A percentile compares a stretch with the other conserved stretches of the same genome.
Conservation (phyloP, 2,113 vertebrate genomes). For the Gavialis gangeticus region DNA sequence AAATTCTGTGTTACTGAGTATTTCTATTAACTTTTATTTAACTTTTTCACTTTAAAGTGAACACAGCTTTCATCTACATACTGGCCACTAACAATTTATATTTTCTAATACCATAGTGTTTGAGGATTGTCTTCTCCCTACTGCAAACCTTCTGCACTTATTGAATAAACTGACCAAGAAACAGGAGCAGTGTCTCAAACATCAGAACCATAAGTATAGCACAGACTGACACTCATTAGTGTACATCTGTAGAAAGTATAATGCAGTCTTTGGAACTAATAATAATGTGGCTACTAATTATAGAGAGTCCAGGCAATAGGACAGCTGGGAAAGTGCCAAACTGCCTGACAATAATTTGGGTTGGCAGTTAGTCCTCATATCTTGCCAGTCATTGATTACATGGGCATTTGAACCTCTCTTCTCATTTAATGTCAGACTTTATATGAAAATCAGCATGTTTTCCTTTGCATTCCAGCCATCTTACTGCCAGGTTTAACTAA, state of each 20-base stretch:
- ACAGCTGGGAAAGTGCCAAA: conserved; percentile 30
- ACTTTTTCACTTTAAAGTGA: not conserved
- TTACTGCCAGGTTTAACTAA: conserved; percentile 30
- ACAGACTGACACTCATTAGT: not conserved
- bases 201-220: conserved; percentile 31
- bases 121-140: not conserved
- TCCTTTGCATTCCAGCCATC: not conserved
- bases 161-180: conserved; percentile 37
- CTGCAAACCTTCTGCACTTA: conserved; percentile 21
- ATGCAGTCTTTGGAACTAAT: conserved; percentile 56
- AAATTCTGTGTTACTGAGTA: not conserved
- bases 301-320: conserved; percentile 24
- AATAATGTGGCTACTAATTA: conserved; percentile 43
- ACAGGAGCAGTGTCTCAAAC: conserved; percentile 36
- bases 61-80: conserved; percentile 9
- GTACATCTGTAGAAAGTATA: not conserved
- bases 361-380: conserved; percentile 41
- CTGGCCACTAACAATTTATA: conserved; percentile 1
- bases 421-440: conserved; percentile 33
- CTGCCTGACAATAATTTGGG: conserved; percentile 56
- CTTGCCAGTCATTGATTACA: conserved; percentile 60
- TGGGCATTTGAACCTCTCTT: conserved; percentile 16
- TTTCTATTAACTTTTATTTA: not conserved
- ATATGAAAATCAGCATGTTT: conserved; percentile 18
- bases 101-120: conserved; percentile 23